These are phyloP conservation scores for Apis laboriosa DNA, from an alignment of 1,140 invertebrate genomes.

Conservation along the genomic window DNA sequence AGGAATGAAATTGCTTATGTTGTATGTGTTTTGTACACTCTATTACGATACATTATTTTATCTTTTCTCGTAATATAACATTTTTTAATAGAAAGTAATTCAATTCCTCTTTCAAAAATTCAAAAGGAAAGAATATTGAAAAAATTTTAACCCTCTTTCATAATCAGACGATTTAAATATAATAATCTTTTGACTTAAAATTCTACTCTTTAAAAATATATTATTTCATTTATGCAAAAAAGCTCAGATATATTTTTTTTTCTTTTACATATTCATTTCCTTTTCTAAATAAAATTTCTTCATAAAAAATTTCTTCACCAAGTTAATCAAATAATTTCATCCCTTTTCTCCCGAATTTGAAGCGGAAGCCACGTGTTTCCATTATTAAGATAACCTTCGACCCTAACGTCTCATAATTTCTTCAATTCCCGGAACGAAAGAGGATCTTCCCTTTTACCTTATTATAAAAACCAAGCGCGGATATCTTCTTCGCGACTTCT, in stretches of 20 bases:
- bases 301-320: too few species aligned
- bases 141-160: neutral
- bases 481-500: constrained; percentile 31
- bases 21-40: neutral
- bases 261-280: too few species aligned
- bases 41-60: neutral
- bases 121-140: too few species aligned
- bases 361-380: neutral
- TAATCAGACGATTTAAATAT: neutral
- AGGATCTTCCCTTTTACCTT: neutral
- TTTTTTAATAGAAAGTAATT: too few species aligned
- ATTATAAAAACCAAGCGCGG: constrained; percentile 4
- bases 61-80: too few species aligned
- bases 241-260: neutral
- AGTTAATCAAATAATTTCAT: neutral
- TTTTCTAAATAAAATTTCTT: neutral
- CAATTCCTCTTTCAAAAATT: too few species aligned
- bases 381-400: neutral
- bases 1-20: neutral
- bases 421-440: neutral
- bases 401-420: constrained; percentile 5
- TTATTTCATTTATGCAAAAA: neutral
- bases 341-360: neutral
- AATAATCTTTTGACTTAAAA: too few species aligned
- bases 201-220: too few species aligned